Evolutionary conservation across 2,113 vertebrate genomes (phyloP).

Genomic region (Choloepus hoffmanni): DNA sequence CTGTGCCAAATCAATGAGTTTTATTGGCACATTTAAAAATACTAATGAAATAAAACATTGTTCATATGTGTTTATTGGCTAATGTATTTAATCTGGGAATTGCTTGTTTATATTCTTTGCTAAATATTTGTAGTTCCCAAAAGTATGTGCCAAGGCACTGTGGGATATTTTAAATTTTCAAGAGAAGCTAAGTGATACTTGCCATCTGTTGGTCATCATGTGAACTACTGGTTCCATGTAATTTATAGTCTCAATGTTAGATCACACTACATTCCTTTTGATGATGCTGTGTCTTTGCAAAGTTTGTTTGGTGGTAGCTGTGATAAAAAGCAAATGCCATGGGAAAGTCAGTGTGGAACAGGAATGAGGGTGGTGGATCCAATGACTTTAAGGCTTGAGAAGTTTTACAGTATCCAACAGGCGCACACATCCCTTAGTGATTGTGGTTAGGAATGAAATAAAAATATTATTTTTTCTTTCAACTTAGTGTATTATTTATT

Average conservation of each 20-base stretch:
- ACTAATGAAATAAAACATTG: constrained; percentile 64
- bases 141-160: constrained; percentile 37
- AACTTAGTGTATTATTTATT: constrained; percentile 54
- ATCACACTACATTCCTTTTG: background rate
- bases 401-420: constrained; percentile 3
- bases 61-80: constrained; percentile 68
- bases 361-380: background rate
- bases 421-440: constrained; percentile 1
- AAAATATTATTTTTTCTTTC: constrained; percentile 61
- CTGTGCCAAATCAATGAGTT: background rate
- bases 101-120: constrained; percentile 73
- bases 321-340: constrained; percentile 22
- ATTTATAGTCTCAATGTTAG: constrained; percentile 23
- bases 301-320: constrained; percentile 22
- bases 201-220: constrained; percentile 58
- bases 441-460: constrained; percentile 52
- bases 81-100: constrained; percentile 67
- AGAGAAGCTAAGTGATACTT: background rate
- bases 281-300: background rate
- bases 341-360: background rate
- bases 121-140: constrained; percentile 77
- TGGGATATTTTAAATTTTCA: constrained; percentile 49
- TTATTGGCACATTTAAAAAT: constrained; percentile 65
- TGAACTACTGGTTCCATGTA: background rate
- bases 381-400: background rate